These are phyloP conservation scores for Muscicapa adusta DNA, from an alignment of 2,113 vertebrate genomes.

Conservation along the genomic window DNA sequence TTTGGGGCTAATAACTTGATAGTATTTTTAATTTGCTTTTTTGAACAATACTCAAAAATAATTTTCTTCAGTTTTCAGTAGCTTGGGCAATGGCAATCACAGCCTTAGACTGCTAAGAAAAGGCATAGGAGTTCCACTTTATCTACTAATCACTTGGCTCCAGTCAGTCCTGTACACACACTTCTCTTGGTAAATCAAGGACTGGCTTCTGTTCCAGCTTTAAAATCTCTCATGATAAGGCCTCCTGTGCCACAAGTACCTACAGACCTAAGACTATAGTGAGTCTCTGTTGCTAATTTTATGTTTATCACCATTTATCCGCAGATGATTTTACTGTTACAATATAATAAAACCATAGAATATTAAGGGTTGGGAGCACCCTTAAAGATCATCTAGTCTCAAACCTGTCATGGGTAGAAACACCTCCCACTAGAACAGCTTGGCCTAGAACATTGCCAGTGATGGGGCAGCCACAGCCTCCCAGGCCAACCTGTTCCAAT, in stretches of 20 bases:
- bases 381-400: background rate
- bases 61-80: background rate
- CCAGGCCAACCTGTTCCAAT: background rate
- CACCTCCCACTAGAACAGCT: background rate
- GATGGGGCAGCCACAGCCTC: background rate
- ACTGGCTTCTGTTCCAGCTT: background rate
- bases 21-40: background rate
- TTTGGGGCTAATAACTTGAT: background rate
- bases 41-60: background rate
- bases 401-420: background rate
- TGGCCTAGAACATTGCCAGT: background rate
- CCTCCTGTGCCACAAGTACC: background rate
- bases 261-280: background rate
- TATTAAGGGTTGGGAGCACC: background rate
- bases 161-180: background rate
- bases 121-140: background rate
- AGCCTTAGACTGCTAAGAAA: background rate
- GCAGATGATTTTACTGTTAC: background rate
- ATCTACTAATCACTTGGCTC: background rate
- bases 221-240: background rate
- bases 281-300: background rate
- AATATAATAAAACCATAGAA: background rate
- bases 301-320: background rate
- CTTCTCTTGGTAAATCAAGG: background rate
- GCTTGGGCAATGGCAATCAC: background rate